Evolutionary conservation across 2,113 vertebrate species (phyloP), one percentile per base, ranked within the genome.

Genomic region (Platycercus adscitus): DNA sequence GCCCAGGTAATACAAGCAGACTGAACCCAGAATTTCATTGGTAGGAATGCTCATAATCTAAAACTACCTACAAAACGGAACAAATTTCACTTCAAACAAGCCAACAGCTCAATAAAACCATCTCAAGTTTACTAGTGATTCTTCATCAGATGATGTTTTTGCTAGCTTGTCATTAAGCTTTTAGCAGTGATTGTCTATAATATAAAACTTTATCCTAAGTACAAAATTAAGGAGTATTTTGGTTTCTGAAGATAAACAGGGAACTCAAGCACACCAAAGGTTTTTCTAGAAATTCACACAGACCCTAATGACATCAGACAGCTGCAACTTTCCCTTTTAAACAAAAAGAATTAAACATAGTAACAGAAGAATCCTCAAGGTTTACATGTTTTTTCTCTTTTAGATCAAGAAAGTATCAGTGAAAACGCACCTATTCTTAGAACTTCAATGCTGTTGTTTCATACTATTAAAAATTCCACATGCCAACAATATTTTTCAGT

Each of bases 51-150:
- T 84, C 78, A 95, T 86, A 85, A 96, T 52, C 43, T 78, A 91
- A 44, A 18, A 29, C 55, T 86, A 88, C 21, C 37, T 35, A 61
- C 68, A 95, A 96, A 86, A 97, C 88, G 12, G 14, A 97, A 81
- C 17, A 82, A 58, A 78, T 84, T 94, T 94, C 71, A 94, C 55
- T 96, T 89, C 86, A 96, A 95, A 86, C 76, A 84, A 93, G 69
- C 2, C 26, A 49, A 91, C 65, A 95, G 91, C 86, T 96, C 93
- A 95, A 91, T 88, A 43, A 89, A 95, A 92, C 31, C 49, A 96
- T 71, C 85, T 95, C 81, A 94, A 49, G 56, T 95, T 96, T 91
- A 86, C 89, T 52, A 79, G 68, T 85, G 71, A 95, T 64, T 96
- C 89, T 49, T 96, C 87, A 81, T 37, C 52, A 91, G 19, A 49